Evolutionary conservation across 1,140 invertebrate genomes (phyloP).

Genomic region (Macrocentrus cingulum): DNA sequence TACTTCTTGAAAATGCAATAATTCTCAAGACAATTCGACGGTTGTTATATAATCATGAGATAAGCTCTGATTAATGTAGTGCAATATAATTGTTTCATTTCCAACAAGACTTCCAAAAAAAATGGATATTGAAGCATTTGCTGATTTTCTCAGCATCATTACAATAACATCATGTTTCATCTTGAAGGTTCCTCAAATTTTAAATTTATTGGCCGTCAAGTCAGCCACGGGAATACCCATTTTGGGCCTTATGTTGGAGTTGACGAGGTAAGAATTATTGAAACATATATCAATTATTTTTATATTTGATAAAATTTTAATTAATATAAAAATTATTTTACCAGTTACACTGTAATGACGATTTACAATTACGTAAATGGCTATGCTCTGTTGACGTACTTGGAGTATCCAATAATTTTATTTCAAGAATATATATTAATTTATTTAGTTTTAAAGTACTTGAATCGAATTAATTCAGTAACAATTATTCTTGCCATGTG

Average conservation of each 20-base stretch:
- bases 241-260: conserved; percentile 66
- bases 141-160: conserved; percentile 65
- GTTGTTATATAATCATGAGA: too few species aligned
- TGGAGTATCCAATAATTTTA: conserved; percentile 74
- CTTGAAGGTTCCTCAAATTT: conserved; percentile 73
- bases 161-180: conserved; percentile 70
- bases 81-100: too few species aligned
- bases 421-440: conserved; percentile 69
- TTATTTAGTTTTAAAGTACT: conserved; percentile 66
- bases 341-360: conserved; percentile 70
- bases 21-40: too few species aligned
- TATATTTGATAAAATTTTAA: conserved; percentile 23
- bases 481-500: conserved; percentile 45
- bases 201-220: conserved; percentile 62
- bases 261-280: conserved; percentile 62
- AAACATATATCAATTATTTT: conserved; percentile 5
- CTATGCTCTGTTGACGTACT: conserved; percentile 69
- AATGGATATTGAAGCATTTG: conserved; percentile 47
- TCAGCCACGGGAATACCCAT: conserved; percentile 66
- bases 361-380: conserved; percentile 71
- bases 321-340: conserved; percentile 43
- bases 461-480: conserved; percentile 54
- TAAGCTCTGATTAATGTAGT: too few species aligned
- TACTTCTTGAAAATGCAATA: too few species aligned
- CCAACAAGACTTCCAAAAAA: too few species aligned